Conservation (phyloP, 1,140 invertebrate species). For the Thalassaphorura encarpata region DNA sequence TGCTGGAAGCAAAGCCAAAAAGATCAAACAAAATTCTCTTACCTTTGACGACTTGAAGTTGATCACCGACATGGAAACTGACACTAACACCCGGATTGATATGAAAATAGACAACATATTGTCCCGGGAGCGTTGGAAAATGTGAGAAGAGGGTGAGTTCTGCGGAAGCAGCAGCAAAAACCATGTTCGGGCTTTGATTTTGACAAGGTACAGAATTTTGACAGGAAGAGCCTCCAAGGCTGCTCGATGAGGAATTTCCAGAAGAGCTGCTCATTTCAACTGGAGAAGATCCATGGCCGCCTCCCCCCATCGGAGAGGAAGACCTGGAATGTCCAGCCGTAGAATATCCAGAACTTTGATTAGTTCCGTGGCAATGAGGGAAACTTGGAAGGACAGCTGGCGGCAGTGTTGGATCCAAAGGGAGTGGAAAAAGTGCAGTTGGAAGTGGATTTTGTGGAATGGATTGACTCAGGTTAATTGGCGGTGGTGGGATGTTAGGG, state of each 20-base stretch:
- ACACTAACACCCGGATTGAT: slow-evolving; percentile 58
- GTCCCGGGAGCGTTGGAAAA: slow-evolving; percentile 34
- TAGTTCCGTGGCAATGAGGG: slow-evolving; percentile 2
- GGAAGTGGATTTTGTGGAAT: slow-evolving; percentile 24
- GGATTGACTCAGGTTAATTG: neutral
- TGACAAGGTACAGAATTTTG: slow-evolving; percentile 1
- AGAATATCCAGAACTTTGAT: slow-evolving; percentile 23
- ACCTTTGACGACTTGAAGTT: slow-evolving; percentile 55
- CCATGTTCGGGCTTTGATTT: slow-evolving; percentile 17
- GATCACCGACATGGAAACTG: slow-evolving; percentile 53
- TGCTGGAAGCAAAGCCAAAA: too few species aligned
- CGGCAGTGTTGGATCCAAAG: slow-evolving; percentile 26
- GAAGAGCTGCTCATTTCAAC: too few species aligned
- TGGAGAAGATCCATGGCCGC: too few species aligned
- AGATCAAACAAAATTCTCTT: slow-evolving; percentile 32
- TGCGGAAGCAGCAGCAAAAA: slow-evolving; percentile 27
- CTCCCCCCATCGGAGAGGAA: slow-evolving; percentile 24
- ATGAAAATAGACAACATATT: slow-evolving; percentile 57
- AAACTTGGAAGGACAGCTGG: slow-evolving; percentile 27
- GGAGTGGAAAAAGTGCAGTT: slow-evolving; percentile 26
- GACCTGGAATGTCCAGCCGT: slow-evolving; percentile 28
- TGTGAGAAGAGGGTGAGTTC: slow-evolving; percentile 22
- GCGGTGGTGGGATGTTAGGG: neutral
- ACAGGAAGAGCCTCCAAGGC: neutral
- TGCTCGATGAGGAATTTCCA: too few species aligned